phyloP scores from a whole-genome alignment of 2,797 vertebrate species.

The Karalla daura region DNA sequence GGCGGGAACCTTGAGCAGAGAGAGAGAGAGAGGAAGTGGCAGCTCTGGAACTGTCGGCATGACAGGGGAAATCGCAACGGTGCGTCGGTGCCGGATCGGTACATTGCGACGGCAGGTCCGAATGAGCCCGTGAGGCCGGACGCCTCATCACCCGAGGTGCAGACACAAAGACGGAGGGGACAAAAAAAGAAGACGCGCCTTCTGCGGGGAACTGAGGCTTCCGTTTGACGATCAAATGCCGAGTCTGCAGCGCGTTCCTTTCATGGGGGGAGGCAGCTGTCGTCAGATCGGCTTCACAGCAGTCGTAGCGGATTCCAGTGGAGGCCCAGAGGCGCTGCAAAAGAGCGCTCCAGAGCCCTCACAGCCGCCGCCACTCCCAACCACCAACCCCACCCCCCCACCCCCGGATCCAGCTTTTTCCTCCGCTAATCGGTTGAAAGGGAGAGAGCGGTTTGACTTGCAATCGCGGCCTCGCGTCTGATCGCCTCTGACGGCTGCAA shows the following conservation, averaged over 20 bases:
- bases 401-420: background rate
- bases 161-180: background rate
- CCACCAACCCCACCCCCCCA: background rate
- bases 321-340: slow-evolving; percentile 11
- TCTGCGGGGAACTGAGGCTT: background rate
- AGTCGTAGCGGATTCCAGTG: slow-evolving; percentile 5
- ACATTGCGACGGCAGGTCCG: no score
- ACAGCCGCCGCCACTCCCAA: no score
- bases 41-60: no score
- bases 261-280: slow-evolving; percentile 8
- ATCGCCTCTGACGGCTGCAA: background rate
- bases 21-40: no score
- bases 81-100: no score
- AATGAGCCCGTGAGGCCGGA: no score
- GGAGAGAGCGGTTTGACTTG: background rate
- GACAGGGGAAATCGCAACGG: no score
- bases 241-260: background rate
- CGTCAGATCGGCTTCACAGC: slow-evolving; percentile 31
- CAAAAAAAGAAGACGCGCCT: background rate
- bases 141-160: background rate
- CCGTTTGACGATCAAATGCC: background rate
- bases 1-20: no score
- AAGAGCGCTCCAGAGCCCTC: slow-evolving; percentile 3
- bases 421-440: background rate
- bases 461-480: background rate